A percentile compares a stretch with the other conserved stretches of the same genome.
phyloP scores from a whole-genome alignment of 2,113 vertebrate genomes.

The Corydoras sp. region DNA sequence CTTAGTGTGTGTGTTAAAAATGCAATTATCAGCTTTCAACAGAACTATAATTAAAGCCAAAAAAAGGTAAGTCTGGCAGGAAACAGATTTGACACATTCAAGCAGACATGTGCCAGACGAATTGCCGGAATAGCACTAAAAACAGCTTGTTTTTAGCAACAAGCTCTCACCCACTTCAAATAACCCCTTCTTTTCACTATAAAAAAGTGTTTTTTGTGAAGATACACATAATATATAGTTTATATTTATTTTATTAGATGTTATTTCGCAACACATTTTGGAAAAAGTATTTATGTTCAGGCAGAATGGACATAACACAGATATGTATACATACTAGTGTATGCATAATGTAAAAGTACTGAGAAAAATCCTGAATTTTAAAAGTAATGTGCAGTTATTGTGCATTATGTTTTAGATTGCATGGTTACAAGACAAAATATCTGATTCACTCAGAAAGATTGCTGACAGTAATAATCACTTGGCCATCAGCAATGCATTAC shows the following conservation, averaged over 20 bases:
- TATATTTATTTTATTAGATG: too few species aligned
- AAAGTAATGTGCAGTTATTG: too few species aligned
- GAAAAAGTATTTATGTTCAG: too few species aligned
- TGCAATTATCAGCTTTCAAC: background rate
- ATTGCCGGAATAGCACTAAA: background rate
- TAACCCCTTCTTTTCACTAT: too few species aligned
- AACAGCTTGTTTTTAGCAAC: background rate
- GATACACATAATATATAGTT: too few species aligned
- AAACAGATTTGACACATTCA: background rate
- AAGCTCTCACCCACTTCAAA: background rate
- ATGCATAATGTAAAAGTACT: too few species aligned
- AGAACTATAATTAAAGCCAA: background rate
- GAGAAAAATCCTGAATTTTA: too few species aligned
- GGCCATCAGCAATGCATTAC: background rate
- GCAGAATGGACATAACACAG: too few species aligned
- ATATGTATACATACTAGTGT: too few species aligned
- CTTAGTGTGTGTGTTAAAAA: background rate
- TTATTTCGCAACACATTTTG: too few species aligned
- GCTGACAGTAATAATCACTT: background rate
- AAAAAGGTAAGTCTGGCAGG: background rate
- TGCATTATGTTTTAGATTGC: too few species aligned
- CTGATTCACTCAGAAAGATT: background rate
- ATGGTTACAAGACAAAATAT: background rate
- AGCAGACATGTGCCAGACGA: background rate
- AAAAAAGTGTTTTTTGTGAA: too few species aligned